Evolutionary conservation across 92 coral and sea anemone species (phyloP).

Genomic region (Meandrina meandrites): DNA sequence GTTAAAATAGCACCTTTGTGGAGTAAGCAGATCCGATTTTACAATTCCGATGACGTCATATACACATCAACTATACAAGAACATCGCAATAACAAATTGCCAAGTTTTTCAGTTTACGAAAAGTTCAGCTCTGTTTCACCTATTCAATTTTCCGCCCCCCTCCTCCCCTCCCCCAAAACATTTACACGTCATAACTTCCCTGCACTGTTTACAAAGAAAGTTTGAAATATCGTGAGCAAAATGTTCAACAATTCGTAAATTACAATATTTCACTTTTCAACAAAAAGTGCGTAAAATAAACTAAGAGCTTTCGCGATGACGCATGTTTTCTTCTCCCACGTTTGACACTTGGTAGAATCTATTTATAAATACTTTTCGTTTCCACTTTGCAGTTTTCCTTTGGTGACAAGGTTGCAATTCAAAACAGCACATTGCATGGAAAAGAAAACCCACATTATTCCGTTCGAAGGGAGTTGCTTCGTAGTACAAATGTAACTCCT

Average conservation of each 20-base stretch:
- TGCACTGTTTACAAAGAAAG: background rate
- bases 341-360: background rate
- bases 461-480: background rate
- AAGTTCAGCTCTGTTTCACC: background rate
- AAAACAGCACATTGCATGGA: background rate
- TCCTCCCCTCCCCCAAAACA: background rate
- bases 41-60: no score
- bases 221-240: background rate
- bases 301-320: background rate
- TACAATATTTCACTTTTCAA: background rate
- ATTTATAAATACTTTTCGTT: background rate
- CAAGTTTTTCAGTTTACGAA: background rate
- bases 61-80: no score
- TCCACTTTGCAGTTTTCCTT: background rate
- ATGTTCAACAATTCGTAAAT: background rate
- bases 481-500: background rate
- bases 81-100: background rate
- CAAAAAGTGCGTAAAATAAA: background rate
- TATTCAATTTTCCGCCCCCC: background rate
- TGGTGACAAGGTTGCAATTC: background rate
- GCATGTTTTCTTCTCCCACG: background rate
- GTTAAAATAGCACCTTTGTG: no score
- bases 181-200: background rate
- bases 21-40: no score
- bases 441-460: background rate